Evolutionary conservation across 2,113 vertebrate species (phyloP).

Genomic region (Ailuropoda melanoleuca): DNA sequence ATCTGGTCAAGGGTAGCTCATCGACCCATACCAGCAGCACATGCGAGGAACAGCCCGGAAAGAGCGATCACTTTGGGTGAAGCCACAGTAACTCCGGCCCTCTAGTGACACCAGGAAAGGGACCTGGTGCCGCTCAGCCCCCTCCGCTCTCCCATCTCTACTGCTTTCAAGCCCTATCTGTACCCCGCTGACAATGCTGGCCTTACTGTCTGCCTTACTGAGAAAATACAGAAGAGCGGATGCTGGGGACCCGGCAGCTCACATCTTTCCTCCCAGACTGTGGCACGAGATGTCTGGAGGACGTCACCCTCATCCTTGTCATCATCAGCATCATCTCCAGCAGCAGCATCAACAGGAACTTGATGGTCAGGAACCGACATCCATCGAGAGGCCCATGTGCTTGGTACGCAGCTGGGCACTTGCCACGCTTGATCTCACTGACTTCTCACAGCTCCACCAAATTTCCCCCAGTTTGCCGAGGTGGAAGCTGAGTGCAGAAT

Average conservation of each 20-base stretch:
- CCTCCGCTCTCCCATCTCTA: background rate
- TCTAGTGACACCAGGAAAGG: background rate
- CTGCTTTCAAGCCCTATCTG: background rate
- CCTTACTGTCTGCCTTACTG: background rate
- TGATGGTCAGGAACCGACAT: background rate
- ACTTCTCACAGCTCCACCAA: background rate
- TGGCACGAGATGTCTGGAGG: background rate
- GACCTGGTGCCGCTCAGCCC: background rate
- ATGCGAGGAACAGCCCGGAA: background rate
- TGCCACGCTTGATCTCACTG: background rate
- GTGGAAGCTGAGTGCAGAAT: background rate
- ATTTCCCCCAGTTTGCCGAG: no score
- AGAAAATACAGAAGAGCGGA: background rate
- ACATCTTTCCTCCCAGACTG: background rate
- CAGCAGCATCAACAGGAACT: fast-evolving
- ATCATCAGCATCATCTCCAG: background rate
- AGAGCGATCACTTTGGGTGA: background rate
- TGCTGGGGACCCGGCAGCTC: background rate
- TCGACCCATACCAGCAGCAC: no score
- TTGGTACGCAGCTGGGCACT: fast-evolving
- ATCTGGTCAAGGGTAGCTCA: background rate
- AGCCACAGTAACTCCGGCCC: background rate
- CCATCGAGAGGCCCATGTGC: fast-evolving
- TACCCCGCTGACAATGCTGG: background rate
- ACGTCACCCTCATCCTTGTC: background rate